Evolutionary conservation across 2,797 vertebrate genomes (phyloP), one percentile per base, ranked within the genome.

Genomic region (Anguilla marmorata): DNA sequence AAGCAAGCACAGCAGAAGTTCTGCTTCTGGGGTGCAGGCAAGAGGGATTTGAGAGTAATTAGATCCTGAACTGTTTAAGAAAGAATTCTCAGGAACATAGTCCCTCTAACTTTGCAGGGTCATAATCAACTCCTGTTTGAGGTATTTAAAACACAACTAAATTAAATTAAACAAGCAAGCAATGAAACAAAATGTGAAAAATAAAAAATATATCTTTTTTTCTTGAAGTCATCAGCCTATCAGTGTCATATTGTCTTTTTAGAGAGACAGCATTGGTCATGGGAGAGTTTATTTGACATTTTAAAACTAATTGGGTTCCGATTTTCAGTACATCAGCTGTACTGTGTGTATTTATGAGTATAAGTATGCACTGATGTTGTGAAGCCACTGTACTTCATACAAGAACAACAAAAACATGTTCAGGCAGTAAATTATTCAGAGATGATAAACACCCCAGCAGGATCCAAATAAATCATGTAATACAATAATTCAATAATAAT

Each of bases 21-120:
- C 82, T 63, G 80, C 74, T 87, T 87, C 74, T 69, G 54, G 50
- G 27, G 41, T 89, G 90, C 90, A 87, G 80, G 88, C 86, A 86
- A 88, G 19, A 89, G 72, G 79, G 88, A 88, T 90, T 91, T 90
- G 90, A 89, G 89, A 92, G 90, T 90, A 90, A 92, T 92, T 92
- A 93, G 90, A 89, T 52, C 50, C 69, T 85, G 85, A 76, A 86
- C 88, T 86, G 82, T 83, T 87, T 45, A 86, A 86, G 74, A 50
- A 60, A 80, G 60, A 72, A 60, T 85, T 21, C 45, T 48, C 66
- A 72, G 33, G 11, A 30, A 60, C 41, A 66, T 66, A 45, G 8
- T 72, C 66, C 41, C 21, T 50, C 14, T 7, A 30, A 27, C 8
- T 52, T 54, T 27, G 82, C 24, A 54, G 27, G 24, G n/a, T 69